Conservation (phyloP, 2,113 vertebrate species). For the Leucopsar rothschildi region DNA sequence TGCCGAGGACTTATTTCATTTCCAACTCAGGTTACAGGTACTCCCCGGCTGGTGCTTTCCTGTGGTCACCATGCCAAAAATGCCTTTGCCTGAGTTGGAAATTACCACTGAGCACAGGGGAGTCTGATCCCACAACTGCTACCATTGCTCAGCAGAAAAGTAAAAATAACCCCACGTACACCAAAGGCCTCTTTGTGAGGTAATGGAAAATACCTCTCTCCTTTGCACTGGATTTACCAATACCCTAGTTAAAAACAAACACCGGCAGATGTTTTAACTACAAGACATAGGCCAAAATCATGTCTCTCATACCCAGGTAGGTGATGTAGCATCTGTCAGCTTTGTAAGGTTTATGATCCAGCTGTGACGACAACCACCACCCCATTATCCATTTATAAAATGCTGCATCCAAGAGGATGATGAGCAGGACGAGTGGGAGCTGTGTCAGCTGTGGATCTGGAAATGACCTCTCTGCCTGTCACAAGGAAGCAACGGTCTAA, state of each 20-base stretch:
- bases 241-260: background rate
- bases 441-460: background rate
- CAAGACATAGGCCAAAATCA: background rate
- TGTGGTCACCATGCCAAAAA: background rate
- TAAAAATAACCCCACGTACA: background rate
- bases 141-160: background rate
- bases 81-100: background rate
- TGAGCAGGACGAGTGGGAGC: background rate
- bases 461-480: rapidly evolving
- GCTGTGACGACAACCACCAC: background rate
- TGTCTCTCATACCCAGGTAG: background rate
- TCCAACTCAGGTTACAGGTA: rapidly evolving
- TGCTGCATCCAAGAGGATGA: background rate
- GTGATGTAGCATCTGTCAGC: background rate
- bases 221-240: background rate
- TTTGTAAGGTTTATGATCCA: background rate
- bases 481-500: background rate
- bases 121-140: rapidly evolving
- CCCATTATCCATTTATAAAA: background rate
- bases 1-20: background rate
- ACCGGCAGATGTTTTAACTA: background rate
- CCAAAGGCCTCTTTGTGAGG: background rate
- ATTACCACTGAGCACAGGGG: rapidly evolving
- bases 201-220: background rate
- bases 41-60: background rate